Conservation (phyloP, 2,797 vertebrate genomes). For the Carcharodon carcharias region DNA sequence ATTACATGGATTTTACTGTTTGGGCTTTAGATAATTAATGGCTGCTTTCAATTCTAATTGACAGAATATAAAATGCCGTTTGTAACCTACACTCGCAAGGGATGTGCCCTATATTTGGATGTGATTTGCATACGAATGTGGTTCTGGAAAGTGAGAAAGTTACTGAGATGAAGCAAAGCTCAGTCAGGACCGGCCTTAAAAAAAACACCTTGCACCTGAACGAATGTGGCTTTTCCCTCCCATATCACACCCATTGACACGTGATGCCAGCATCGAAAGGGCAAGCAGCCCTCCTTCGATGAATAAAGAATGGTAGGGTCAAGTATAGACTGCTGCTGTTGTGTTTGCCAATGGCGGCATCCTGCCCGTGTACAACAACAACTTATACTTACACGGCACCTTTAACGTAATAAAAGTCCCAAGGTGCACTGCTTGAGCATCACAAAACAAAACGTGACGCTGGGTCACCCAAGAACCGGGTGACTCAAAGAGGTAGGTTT, state of each 20-base stretch:
- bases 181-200: neutral
- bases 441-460: too few species aligned
- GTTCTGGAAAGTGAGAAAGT: slow-evolving; percentile 15
- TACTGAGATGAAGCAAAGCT: neutral
- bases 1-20: slow-evolving; percentile 38
- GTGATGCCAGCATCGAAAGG: neutral
- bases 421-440: too few species aligned
- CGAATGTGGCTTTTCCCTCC: neutral
- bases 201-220: neutral
- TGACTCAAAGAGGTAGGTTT: too few species aligned
- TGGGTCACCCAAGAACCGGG: too few species aligned
- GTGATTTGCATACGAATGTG: slow-evolving; percentile 1
- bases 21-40: slow-evolving; percentile 37
- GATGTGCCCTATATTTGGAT: slow-evolving; percentile 30
- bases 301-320: neutral
- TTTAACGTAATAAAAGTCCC: too few species aligned
- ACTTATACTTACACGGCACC: neutral
- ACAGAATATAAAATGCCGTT: slow-evolving; percentile 34
- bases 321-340: neutral
- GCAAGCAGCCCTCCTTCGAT: neutral
- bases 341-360: neutral
- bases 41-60: slow-evolving; percentile 34
- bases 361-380: neutral
- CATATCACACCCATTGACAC: neutral
- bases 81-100: slow-evolving; percentile 26